Conservation (phyloP, 2,888 invertebrate species). For the Ctena decussata region DNA sequence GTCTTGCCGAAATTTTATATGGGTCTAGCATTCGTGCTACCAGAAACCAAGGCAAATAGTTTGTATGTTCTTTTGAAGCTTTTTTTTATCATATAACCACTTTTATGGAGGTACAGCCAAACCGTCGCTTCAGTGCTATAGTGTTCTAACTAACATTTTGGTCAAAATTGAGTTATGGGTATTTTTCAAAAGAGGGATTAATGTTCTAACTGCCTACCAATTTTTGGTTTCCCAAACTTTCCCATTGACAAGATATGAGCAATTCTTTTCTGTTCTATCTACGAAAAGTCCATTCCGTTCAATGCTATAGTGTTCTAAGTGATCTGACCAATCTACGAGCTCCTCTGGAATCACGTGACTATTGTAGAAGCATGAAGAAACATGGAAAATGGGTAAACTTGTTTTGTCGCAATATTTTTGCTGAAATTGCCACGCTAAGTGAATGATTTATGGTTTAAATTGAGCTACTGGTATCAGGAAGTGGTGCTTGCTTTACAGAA, state of each 20-base stretch:
- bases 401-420: neutral
- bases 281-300: neutral
- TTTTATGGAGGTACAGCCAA: too few species aligned
- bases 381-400: neutral
- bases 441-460: neutral
- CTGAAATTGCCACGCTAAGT: neutral
- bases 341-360: neutral
- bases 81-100: too few species aligned
- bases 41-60: too few species aligned
- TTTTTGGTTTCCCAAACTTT: neutral
- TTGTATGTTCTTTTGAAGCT: too few species aligned
- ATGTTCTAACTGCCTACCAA: neutral
- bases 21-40: too few species aligned
- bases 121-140: neutral
- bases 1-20: too few species aligned
- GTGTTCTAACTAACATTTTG: neutral
- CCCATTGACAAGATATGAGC: neutral
- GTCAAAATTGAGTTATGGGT: neutral
- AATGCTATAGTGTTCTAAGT: neutral
- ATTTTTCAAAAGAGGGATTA: neutral
- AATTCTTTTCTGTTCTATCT: neutral
- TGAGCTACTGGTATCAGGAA: too few species aligned
- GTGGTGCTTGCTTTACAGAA: too few species aligned
- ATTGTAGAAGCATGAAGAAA: neutral
- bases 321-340: neutral